phyloP scores from a whole-genome alignment of 2,113 vertebrate genomes.

The Laticauda colubrina region DNA sequence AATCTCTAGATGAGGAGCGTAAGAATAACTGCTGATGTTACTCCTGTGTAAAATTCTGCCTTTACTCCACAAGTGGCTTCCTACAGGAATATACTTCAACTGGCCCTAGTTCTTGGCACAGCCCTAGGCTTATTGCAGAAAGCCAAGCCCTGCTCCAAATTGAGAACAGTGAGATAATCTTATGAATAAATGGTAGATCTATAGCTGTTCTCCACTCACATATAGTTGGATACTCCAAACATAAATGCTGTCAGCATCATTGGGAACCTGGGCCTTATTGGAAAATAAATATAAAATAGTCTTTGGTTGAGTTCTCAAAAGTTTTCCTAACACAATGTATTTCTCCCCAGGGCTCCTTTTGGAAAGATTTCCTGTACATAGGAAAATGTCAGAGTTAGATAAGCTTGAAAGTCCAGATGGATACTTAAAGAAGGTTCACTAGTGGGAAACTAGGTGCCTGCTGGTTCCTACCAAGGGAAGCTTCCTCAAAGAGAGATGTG shows the following conservation, averaged over 20 bases:
- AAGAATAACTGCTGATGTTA: slow-evolving; percentile 30
- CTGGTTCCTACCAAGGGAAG: background rate
- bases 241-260: background rate
- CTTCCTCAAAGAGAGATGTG: slow-evolving; percentile 1
- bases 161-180: background rate
- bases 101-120: background rate
- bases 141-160: background rate
- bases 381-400: slow-evolving; percentile 8
- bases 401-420: slow-evolving; percentile 15
- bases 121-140: background rate
- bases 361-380: background rate
- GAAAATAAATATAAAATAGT: background rate
- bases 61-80: slow-evolving; percentile 23
- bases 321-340: background rate
- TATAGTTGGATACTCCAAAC: background rate
- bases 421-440: slow-evolving; percentile 5
- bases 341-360: background rate
- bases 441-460: background rate
- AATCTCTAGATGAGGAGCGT: slow-evolving; percentile 34
- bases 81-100: background rate
- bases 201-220: background rate
- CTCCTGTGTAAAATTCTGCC: slow-evolving; percentile 31
- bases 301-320: background rate
- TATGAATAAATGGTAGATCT: background rate
- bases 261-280: background rate